A percentile compares a stretch with the other conserved stretches of the same genome.
phyloP scores from a whole-genome alignment of 2,113 vertebrate genomes.

The Psittacus erithacus region DNA sequence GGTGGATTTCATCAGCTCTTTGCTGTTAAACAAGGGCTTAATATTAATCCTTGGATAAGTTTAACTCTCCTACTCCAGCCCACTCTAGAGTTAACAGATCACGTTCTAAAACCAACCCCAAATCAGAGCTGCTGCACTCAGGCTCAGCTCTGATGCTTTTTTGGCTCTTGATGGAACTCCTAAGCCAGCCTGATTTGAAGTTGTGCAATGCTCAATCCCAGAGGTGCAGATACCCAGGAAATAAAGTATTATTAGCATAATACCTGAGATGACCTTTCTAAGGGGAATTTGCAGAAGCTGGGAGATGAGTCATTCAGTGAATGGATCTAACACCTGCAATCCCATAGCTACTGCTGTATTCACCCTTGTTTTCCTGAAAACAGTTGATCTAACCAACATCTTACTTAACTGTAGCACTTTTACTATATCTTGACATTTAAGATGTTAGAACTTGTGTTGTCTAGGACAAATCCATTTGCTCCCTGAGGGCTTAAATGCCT shows the following conservation, averaged over 20 bases:
- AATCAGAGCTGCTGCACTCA: neutral
- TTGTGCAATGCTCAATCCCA: neutral
- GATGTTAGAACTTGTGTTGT: neutral
- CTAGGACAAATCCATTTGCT: neutral
- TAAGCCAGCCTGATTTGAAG: neutral
- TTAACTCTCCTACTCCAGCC: neutral
- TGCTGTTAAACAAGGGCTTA: slow-evolving; percentile 42
- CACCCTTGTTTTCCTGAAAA: neutral
- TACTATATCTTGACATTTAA: neutral
- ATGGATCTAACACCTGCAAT: neutral
- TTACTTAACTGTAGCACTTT: neutral
- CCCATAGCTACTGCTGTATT: neutral
- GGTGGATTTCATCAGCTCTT: slow-evolving; percentile 42
- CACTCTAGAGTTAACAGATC: neutral
- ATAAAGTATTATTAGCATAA: slow-evolving; percentile 11
- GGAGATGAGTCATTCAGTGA: slow-evolving; percentile 3
- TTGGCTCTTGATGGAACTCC: neutral
- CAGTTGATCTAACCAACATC: neutral
- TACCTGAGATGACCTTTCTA: slow-evolving; percentile 22
- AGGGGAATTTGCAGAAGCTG: slow-evolving; percentile 27
- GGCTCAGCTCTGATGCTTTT: neutral
- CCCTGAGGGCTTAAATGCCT: neutral
- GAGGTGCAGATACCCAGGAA: neutral
- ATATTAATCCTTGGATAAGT: slow-evolving; percentile 38
- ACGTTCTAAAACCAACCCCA: neutral